Percentiles rank a stretch among this genome's conserved stretches.
Conservation (phyloP, 2,888 invertebrate genomes). For the Morinoia aosen region DNA sequence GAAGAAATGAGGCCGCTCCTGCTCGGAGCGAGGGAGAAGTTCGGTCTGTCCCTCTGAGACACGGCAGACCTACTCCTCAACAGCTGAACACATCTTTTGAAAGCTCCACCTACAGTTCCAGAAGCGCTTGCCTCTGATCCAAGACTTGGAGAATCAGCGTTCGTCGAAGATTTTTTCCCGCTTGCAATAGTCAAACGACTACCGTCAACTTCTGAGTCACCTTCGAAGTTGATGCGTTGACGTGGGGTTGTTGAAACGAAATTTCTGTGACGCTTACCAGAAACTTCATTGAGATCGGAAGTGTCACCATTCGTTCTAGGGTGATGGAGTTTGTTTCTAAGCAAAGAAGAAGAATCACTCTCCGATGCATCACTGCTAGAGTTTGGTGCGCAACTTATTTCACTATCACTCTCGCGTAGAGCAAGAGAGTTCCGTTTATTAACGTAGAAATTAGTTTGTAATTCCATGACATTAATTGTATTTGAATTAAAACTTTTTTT, state of each 20-base stretch:
- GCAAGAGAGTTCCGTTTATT: neutral
- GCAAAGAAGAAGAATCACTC: neutral
- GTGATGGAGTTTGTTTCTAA: neutral
- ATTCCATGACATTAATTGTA: neutral
- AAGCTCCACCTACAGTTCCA: slow-evolving; percentile 58
- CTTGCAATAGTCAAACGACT: slow-evolving; percentile 13
- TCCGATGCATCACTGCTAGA: slow-evolving; percentile 31
- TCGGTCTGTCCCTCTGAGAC: slow-evolving; percentile 61
- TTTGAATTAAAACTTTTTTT: neutral
- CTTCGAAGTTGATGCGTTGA: neutral
- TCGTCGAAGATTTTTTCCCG: neutral
- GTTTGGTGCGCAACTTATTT: neutral
- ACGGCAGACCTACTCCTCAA: slow-evolving; percentile 63
- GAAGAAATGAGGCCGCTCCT: slow-evolving; percentile 15
- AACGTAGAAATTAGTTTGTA: neutral
- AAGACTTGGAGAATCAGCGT: neutral
- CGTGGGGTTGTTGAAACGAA: neutral
- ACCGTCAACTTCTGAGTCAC: neutral
- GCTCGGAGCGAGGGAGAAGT: slow-evolving; percentile 32
- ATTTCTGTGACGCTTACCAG: neutral
- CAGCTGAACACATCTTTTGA: slow-evolving; percentile 61
- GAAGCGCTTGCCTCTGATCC: slow-evolving; percentile 51
- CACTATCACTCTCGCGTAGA: neutral
- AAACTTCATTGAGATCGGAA: neutral
- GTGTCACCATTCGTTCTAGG: neutral